These are phyloP conservation scores for Acropternis orthonyx DNA, from an alignment of 2,797 vertebrate genomes.

Conservation along the genomic window DNA sequence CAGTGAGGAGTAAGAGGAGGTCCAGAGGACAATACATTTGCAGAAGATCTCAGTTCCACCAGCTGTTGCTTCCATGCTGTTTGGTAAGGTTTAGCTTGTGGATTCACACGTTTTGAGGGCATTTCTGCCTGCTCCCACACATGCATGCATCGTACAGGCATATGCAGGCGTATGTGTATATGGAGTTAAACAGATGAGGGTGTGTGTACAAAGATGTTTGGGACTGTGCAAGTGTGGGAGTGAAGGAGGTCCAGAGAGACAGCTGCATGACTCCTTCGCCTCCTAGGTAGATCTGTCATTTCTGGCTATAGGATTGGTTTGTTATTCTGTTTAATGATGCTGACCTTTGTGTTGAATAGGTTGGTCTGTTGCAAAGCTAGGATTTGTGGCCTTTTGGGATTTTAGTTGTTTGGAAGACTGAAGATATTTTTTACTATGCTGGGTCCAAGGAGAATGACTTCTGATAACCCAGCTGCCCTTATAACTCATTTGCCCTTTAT, in stretches of 20 bases:
- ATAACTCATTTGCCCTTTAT: conserved; percentile 58
- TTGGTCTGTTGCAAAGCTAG: conserved; percentile 35
- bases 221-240: not conserved
- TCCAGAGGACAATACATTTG: accelerated
- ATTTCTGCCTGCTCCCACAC: not conserved
- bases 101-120: not conserved
- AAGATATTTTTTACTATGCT: not conserved
- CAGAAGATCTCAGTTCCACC: not conserved
- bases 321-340: conserved; percentile 60
- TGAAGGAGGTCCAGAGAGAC: not conserved
- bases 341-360: conserved; percentile 65
- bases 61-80: not conserved
- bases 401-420: not conserved
- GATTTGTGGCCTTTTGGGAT: conserved; percentile 49
- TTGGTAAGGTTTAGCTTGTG: not conserved
- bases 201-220: not conserved
- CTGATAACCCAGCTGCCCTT: conserved; percentile 32
- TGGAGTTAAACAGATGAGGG: not conserved
- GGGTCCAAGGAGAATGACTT: not conserved
- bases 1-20: not conserved
- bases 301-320: conserved; percentile 16
- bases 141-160: accelerated
- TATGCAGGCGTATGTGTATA: accelerated
- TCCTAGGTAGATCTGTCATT: conserved; percentile 44
- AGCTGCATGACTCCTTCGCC: not conserved